Evolutionary conservation across 2,888 invertebrate genomes (phyloP).

Genomic region (Deilephila elpenor): DNA sequence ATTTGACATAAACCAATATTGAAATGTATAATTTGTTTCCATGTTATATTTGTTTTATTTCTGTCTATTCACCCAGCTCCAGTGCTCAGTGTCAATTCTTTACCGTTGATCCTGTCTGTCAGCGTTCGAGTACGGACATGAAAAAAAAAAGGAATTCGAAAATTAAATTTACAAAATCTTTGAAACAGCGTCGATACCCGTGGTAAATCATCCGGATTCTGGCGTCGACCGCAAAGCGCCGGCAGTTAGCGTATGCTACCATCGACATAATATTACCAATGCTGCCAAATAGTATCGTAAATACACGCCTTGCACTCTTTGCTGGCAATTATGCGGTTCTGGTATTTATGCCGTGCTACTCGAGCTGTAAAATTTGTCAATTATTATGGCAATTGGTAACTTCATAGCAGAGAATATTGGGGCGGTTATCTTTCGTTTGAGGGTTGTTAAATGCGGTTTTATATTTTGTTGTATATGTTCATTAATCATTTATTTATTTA

Average conservation of each 20-base stretch:
- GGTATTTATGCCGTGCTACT: neutral
- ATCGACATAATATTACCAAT: slow-evolving; percentile 26
- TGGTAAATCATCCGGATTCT: slow-evolving; percentile 8
- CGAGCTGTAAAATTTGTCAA: neutral
- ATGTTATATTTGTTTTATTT: too few species aligned
- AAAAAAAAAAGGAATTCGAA: too few species aligned
- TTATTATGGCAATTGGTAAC: neutral
- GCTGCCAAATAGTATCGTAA: slow-evolving; percentile 33
- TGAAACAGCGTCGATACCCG: neutral
- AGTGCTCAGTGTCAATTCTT: too few species aligned
- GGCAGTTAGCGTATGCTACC: slow-evolving; percentile 10
- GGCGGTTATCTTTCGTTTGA: too few species aligned
- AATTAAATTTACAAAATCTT: neutral
- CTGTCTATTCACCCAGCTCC: too few species aligned
- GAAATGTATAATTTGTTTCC: too few species aligned
- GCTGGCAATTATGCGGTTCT: slow-evolving; percentile 27
- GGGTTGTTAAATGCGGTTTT: too few species aligned
- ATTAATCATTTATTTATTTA: too few species aligned
- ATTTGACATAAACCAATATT: too few species aligned
- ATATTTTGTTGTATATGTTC: too few species aligned
- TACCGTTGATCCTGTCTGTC: too few species aligned
- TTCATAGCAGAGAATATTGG: neutral
- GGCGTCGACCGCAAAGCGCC: slow-evolving; percentile 10
- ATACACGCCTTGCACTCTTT: slow-evolving; percentile 30
- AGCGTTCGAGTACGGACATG: too few species aligned